Evolutionary conservation across 2,113 vertebrate genomes (phyloP).

Genomic region (Otolemur garnettii): DNA sequence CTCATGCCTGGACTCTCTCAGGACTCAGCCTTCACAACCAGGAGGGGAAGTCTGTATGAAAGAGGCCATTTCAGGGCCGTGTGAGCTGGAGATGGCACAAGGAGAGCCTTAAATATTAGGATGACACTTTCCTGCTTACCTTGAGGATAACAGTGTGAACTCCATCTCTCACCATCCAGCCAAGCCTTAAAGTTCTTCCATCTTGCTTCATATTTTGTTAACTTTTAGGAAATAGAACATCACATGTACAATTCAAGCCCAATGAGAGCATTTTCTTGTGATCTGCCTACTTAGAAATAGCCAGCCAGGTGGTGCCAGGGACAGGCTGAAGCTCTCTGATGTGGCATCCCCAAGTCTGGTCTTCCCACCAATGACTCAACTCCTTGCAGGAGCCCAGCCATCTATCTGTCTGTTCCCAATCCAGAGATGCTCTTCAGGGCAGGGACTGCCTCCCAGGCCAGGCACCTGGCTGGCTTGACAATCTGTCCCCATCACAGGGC

Average conservation of each 20-base stretch:
- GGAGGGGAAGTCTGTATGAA: not conserved
- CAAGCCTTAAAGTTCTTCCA: not conserved
- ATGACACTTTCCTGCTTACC: not conserved
- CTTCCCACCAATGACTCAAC: not conserved
- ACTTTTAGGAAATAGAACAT: not conserved
- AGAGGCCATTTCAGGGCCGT: not conserved
- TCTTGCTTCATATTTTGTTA: not conserved
- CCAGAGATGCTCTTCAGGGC: not conserved
- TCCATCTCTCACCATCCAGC: not conserved
- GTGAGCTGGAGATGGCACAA: not conserved
- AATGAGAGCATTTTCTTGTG: not conserved
- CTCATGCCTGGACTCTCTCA: not conserved
- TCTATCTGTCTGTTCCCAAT: not conserved
- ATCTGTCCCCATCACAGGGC: not conserved
- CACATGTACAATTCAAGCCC: not conserved
- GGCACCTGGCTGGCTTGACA: not conserved
- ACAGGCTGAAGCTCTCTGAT: not conserved
- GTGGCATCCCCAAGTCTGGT: not conserved
- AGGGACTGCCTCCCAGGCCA: not conserved
- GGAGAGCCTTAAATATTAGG: not conserved
- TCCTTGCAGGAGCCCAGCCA: not conserved
- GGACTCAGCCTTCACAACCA: not conserved
- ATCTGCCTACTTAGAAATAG: not conserved
- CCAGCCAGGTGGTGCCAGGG: not conserved
- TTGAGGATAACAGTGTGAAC: not conserved